Base-by-base conservation (phyloP, 2,113 vertebrate genomes). In the Lethenteron reissneri region DNA sequence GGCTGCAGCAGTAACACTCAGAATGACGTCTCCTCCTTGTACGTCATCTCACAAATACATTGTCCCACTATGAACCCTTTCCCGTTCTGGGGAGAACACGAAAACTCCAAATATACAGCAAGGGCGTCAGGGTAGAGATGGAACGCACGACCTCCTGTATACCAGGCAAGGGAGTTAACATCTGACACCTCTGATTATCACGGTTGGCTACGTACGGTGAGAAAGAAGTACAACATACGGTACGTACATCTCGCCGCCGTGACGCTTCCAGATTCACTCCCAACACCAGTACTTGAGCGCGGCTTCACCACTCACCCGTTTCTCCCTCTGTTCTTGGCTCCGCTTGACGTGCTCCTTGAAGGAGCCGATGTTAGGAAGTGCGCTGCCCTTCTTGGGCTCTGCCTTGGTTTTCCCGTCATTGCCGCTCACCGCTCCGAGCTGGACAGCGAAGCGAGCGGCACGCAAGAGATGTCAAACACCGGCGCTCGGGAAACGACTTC, bases 281-380 rank as follows among this genome's bases (percentile, higher is more conserved):
- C n/a, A 11, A 15, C 57, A 15, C 57, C n/a, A 8, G n/a, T 11
- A 56, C 11, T 13, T 4, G 9, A 14, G 15, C 57, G 15, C 14
- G 14, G 19, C 15, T 11, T 25, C 72, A 71, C 11, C 25, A 9
- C 19, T 78, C 75, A 86, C 86, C 80, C 84, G 81, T 75, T 84
- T 81, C 70, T 76, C 80, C 58, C 83, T 77, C 59, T 77, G 73
- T 25, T 84, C 83, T 13, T 75, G 76, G 71, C 83, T 83, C 70
- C 78, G 80, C 17, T 79, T 83, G 68, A 75, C 79, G 9, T 79
- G 75, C 57, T 79, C 77, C 73, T 82, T 84, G 58, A 78, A 77
- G 71, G 74, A 76, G 3, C 75, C 75, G 58, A 75, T 60, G 71
- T 76, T 74, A 5, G 80, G 79, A 70, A 78, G 73, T 2, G 79